Conservation (phyloP, 1,140 invertebrate genomes). For the Panonychus citri region DNA sequence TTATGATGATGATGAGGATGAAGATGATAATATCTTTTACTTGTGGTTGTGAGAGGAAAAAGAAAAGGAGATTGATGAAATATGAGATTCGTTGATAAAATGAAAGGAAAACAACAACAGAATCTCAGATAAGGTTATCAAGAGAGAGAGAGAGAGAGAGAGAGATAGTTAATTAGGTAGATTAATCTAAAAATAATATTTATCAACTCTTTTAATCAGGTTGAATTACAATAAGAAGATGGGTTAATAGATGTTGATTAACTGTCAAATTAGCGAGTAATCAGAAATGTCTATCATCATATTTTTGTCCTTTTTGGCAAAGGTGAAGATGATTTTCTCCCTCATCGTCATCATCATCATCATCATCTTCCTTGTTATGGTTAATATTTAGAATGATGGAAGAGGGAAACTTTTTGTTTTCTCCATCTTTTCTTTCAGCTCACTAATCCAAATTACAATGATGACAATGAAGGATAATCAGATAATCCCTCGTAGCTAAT, state of each 20-base stretch:
- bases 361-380: neutral
- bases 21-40: no score
- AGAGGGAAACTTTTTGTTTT: neutral
- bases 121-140: no score
- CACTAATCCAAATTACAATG: neutral
- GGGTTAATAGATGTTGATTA: neutral
- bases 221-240: neutral
- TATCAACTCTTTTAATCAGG: neutral
- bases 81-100: no score
- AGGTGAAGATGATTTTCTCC: neutral
- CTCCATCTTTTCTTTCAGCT: neutral
- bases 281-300: neutral
- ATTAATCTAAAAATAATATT: neutral
- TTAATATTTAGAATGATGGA: neutral
- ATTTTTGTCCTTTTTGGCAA: no score
- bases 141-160: neutral
- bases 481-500: neutral
- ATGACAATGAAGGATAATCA: neutral
- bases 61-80: no score
- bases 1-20: no score
- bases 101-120: no score
- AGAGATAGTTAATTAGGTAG: neutral
- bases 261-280: neutral
- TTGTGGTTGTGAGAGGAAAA: no score
- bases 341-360: neutral